Evolutionary conservation across 30 jellyfish, hydroid and myxozoan species (phyloP).

Genomic region (Chrysaora quinquecirrha): DNA sequence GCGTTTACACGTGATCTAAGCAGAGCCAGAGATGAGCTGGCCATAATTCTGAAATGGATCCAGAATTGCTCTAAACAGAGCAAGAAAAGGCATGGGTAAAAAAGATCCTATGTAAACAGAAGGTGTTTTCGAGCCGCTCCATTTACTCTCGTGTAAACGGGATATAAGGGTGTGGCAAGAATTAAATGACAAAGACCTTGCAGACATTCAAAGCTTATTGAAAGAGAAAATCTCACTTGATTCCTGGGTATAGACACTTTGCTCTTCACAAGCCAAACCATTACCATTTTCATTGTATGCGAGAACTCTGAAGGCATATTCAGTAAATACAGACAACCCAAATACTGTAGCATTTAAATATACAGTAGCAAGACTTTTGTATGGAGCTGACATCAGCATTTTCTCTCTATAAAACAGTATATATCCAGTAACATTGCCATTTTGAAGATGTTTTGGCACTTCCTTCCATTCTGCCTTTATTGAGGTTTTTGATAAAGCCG

Average conservation of each 20-base stretch:
- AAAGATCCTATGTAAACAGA: too few relatives aligned
- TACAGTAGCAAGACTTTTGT: constrained; percentile 51
- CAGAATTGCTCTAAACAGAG: too few relatives aligned
- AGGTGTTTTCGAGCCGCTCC: too few relatives aligned
- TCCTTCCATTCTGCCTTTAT: constrained; percentile 52
- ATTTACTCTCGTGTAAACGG: too few relatives aligned
- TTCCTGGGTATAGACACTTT: constrained; percentile 29
- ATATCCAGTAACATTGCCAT: constrained; percentile 66
- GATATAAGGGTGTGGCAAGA: too few relatives aligned
- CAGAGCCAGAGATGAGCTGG: too few relatives aligned
- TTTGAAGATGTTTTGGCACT: constrained; percentile 16
- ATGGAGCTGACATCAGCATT: constrained; percentile 35
- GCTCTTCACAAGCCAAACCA: constrained; percentile 71
- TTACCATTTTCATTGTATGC: constrained; percentile 77
- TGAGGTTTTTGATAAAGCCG: constrained; percentile 53
- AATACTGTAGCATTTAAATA: constrained; percentile 15
- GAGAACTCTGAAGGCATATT: constrained; percentile 60
- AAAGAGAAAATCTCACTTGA: constrained; percentile 16
- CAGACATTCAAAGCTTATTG: too few relatives aligned
- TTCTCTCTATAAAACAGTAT: constrained; percentile 53
- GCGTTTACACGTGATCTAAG: too few relatives aligned
- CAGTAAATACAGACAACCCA: constrained; percentile 60
- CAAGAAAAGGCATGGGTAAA: too few relatives aligned
- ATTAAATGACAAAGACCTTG: too few relatives aligned
- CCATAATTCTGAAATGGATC: too few relatives aligned